Base-by-base conservation (phyloP, 2,888 invertebrate genomes). In the Linnaemya vulpina region DNA sequence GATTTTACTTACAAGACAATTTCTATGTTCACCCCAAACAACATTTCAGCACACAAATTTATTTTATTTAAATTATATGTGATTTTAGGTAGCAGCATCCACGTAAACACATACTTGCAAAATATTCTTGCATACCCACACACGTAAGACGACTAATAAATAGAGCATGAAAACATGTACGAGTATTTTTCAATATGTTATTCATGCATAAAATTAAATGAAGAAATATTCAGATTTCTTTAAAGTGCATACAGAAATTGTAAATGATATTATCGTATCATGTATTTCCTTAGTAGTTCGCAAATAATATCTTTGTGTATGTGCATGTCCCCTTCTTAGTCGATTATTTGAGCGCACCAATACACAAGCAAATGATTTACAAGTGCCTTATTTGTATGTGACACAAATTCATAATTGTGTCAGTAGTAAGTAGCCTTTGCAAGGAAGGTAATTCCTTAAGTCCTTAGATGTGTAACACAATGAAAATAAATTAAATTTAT, bases 321-420 rank as follows among this genome's bases (percentile, higher is more conserved):
- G n/a, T n/a, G n/a, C 49, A 49, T 77, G 60, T 67, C 46, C 30
- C 46, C 5, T 65, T 67, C 20, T 17, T 22, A 67, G 49, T 58
- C 67, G 55, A 76, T 76, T 76, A 67, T 46, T 35, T 75, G 15
- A 7, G 55, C 55, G 43, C n/a, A n/a, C n/a, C n/a, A n/a, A n/a
- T 65, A 76, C 43, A 7, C 7, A n/a, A 46, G 49, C 15, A 68
- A 17, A 60, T 68, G 58, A 5, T 22, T 58, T 35, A 67, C 35
- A 58, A 10, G 38, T 38, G 5, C 51, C 25, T 35, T 46, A 25
- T 43, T 43, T 55, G 65, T 55, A 55, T 76, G 63, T 76, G 76
- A 67, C 67, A 76, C 55, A 76, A 58, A 55, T 46, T 55, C 67
- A 58, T 30, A 65, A 76, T 17, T 35, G 53, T 65, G 76, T 67